These are phyloP conservation scores for Seriola rivoliana DNA, from an alignment of 2,113 vertebrate species.

Conservation along the genomic window DNA sequence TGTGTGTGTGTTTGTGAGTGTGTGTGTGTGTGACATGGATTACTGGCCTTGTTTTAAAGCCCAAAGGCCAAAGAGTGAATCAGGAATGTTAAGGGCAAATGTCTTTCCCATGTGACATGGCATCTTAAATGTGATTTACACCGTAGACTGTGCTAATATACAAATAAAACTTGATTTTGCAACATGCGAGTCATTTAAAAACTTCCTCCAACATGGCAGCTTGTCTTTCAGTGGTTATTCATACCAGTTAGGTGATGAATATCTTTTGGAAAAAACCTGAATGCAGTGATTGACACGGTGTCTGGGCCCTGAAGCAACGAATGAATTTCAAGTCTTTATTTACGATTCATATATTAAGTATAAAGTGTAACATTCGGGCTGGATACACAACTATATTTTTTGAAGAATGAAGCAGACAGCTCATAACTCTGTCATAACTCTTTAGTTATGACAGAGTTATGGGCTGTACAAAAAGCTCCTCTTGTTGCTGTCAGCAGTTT, in stretches of 20 bases:
- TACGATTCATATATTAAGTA: constrained; percentile 25
- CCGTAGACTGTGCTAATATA: background rate
- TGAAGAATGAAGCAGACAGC: too few species aligned
- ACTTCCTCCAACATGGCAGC: background rate
- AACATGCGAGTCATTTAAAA: background rate
- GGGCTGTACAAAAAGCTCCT: constrained; percentile 6
- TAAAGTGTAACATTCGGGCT: background rate
- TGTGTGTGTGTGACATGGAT: constrained; percentile 51
- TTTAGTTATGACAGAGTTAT: background rate
- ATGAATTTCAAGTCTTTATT: constrained; percentile 33
- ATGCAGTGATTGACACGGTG: constrained; percentile 42
- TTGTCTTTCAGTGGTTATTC: background rate
- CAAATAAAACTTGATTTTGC: background rate
- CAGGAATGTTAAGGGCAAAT: background rate
- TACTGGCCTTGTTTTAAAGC: constrained; percentile 51
- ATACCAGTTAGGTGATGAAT: constrained; percentile 22
- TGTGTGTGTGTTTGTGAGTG: constrained; percentile 42
- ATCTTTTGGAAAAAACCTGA: constrained; percentile 35
- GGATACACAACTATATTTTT: constrained; percentile 18
- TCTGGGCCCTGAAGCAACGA: constrained; percentile 28
- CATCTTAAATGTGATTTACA: constrained; percentile 1
- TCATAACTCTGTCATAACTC: too few species aligned
- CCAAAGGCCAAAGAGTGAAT: constrained; percentile 64
- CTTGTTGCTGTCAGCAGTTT: background rate
- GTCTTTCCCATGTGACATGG: background rate